Evolutionary conservation across 1,140 invertebrate genomes (phyloP).

Genomic region (Drosophila sulfurigaster): DNA sequence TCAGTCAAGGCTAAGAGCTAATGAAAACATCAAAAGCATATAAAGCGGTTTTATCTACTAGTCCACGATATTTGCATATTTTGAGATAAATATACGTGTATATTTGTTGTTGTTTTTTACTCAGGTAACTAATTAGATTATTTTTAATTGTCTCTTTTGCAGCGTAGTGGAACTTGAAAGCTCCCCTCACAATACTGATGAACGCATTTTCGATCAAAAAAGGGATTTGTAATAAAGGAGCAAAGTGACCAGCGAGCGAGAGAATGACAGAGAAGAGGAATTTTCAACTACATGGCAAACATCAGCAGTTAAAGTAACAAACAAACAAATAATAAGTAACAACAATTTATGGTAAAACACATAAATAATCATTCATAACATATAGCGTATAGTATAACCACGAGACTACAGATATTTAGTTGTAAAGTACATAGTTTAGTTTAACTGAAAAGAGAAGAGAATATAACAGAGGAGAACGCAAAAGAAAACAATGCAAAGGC

Average conservation of each 20-base stretch:
- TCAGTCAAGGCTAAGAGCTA: conserved; percentile 24
- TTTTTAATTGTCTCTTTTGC: conserved; percentile 28
- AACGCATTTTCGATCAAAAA: conserved; percentile 13
- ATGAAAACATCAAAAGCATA: not conserved
- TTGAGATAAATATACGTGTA: not conserved
- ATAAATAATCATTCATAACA: conserved; percentile 79
- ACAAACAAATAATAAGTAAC: conserved; percentile 37
- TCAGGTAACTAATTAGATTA: conserved; percentile 11
- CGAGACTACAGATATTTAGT: conserved; percentile 84
- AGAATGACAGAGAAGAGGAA: conserved; percentile 3
- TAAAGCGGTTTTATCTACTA: not conserved
- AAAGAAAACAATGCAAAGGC: conserved; percentile 28
- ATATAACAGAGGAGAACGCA: conserved; percentile 36
- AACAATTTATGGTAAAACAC: conserved; percentile 50
- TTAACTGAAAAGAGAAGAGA: conserved; percentile 44
- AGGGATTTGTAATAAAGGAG: not conserved
- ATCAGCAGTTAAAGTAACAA: conserved; percentile 28
- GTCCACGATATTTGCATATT: conserved; percentile 21
- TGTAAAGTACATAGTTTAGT: conserved; percentile 79
- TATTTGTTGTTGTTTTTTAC: conserved; percentile 1
- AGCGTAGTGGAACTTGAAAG: conserved; percentile 19
- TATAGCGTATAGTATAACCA: conserved; percentile 80
- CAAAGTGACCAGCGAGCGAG: not conserved
- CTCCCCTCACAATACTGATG: conserved; percentile 19
- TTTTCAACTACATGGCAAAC: conserved; percentile 10